These are phyloP conservation scores for Pomacea canaliculata DNA, from an alignment of 2,888 invertebrate species.

Conservation along the genomic window DNA sequence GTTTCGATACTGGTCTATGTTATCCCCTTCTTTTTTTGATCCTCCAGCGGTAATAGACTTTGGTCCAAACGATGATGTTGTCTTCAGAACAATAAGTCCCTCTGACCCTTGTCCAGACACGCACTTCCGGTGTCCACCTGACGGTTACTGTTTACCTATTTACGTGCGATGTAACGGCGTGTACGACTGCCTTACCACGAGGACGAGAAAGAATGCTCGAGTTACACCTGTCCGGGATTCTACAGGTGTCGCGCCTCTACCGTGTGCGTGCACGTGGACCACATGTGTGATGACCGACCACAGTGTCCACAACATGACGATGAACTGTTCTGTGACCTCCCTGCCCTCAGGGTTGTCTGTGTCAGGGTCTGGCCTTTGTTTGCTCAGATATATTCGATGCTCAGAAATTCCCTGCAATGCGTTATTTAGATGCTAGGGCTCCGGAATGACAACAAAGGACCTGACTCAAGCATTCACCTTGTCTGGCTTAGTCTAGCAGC, in stretches of 20 bases:
- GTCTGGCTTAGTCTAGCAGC: too few species aligned
- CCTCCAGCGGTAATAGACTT: too few species aligned
- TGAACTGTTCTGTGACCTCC: constrained; percentile 21
- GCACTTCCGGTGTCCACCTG: constrained; percentile 14
- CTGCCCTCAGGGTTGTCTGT: constrained; percentile 21
- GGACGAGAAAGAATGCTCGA: constrained; percentile 20
- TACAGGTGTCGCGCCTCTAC: constrained; percentile 24
- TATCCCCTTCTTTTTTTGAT: not conserved
- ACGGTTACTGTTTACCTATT: constrained; percentile 28
- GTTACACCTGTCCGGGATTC: constrained; percentile 15
- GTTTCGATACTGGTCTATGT: not conserved
- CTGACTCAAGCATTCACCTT: too few species aligned
- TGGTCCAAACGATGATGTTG: too few species aligned
- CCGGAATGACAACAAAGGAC: too few species aligned
- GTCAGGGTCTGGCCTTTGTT: constrained; percentile 23
- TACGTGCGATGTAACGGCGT: constrained; percentile 30
- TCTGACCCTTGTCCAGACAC: constrained; percentile 17
- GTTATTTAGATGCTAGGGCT: too few species aligned
- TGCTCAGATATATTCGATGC: not conserved
- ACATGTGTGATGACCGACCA: constrained; percentile 29
- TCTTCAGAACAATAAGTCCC: too few species aligned
- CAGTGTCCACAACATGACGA: constrained; percentile 33
- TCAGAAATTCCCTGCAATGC: too few species aligned
- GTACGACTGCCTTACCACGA: constrained; percentile 25
- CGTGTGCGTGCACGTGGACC: constrained; percentile 26